Base-by-base conservation (phyloP, 1,140 invertebrate genomes). In the Oscheius sp. region DNA sequence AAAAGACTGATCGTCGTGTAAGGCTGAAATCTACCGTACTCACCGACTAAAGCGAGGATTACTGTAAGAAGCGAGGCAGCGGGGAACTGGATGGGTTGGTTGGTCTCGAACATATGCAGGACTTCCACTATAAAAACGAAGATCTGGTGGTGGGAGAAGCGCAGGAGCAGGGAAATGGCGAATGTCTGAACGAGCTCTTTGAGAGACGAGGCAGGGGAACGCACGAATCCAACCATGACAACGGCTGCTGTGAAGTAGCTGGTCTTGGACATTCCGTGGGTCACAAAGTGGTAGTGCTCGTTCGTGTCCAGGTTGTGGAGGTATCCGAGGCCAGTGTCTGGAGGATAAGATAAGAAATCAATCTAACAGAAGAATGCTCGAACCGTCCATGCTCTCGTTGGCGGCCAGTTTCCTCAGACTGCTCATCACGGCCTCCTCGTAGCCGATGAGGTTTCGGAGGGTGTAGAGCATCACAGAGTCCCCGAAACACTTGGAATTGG, bases 71-170 rank as follows among this genome's bases (percentile, higher is more conserved):
- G 87, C 7, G 95, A 94, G 32, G 95, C 95, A 34, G 93, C 93
- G 20, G 95, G 95, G 85, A 98, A 97, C 3, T 91, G 91, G 15
- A 96, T 90, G 0, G 91, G 90, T 23, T 94, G 90, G 85, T 96
- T 95, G 76, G 86, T 83, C 74, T 98, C 95, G 84, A 97, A 86
- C 92, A 97, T 96, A 87, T 97, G 95, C 70, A 98, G 88, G 59
- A 98, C 87, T 86, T 98, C 94, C 81, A 97, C 93, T 93, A 89
- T 74, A 85, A 86, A 97, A 31, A 97, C 89, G 85, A 98, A 97
- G 80, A 99, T 97, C 87, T 98, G 96, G 86, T 98, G 95, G 88
- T 99, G 95, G 1, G 95, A 97, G 86, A 97, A 99, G 49, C 96
- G 90, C 52, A 99, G 87, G 74, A 99, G 87, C 91, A 98, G 97